Conservation (phyloP, 2,888 invertebrate genomes). For the Chelonus formosanus region DNA sequence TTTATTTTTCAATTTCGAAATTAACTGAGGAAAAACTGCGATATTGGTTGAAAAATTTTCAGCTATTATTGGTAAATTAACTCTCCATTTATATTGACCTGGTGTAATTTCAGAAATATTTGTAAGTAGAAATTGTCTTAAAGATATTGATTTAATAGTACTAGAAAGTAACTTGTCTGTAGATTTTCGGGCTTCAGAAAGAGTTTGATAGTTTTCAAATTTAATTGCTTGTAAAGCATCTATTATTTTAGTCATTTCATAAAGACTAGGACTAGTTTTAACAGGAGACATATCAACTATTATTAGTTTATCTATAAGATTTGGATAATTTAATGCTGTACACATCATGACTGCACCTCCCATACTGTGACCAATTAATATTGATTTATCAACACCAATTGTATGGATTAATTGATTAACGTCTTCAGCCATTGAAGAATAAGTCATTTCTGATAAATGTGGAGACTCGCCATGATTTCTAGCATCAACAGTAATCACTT, state of each 20-base stretch:
- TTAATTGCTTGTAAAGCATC: constrained; percentile 72
- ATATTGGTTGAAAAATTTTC: constrained; percentile 74
- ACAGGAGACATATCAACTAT: constrained; percentile 79
- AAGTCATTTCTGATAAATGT: constrained; percentile 78
- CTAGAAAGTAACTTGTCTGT: constrained; percentile 73
- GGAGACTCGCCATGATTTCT: constrained; percentile 96
- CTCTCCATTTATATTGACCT: constrained; percentile 77
- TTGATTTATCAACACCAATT: constrained; percentile 71
- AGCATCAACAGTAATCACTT: constrained; percentile 84
- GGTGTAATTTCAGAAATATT: constrained; percentile 79
- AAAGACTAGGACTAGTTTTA: constrained; percentile 71
- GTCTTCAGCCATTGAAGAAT: constrained; percentile 79
- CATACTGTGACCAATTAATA: constrained; percentile 92
- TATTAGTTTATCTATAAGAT: constrained; percentile 73
- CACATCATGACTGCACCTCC: constrained; percentile 93
- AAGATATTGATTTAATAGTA: constrained; percentile 69
- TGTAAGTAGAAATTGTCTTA: constrained; percentile 81
- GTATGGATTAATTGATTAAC: constrained; percentile 73
- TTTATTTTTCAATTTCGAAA: constrained; percentile 45
- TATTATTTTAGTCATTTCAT: constrained; percentile 73
- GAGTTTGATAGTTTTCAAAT: constrained; percentile 68
- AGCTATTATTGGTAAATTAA: constrained; percentile 80
- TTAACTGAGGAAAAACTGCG: constrained; percentile 71
- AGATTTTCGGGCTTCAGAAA: constrained; percentile 76
- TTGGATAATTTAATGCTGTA: constrained; percentile 76